Evolutionary conservation across 2,888 invertebrate genomes (phyloP).

Genomic region (Aromia moschata): DNA sequence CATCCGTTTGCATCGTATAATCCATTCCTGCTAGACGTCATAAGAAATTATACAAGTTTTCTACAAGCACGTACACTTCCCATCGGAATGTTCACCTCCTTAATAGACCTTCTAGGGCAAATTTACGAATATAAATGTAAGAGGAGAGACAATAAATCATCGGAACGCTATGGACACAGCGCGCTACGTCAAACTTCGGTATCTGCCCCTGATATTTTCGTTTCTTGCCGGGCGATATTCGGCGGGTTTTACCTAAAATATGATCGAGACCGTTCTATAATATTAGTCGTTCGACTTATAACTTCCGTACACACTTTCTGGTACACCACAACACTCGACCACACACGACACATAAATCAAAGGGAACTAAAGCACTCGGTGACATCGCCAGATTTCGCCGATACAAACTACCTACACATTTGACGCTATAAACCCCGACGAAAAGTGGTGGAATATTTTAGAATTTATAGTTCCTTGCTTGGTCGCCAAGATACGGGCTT

Average conservation of each 20-base stretch:
- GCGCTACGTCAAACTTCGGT: not conserved
- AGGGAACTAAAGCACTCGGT: constrained; percentile 53
- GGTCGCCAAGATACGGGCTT: not conserved
- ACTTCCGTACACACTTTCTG: constrained; percentile 45
- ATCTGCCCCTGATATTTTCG: constrained; percentile 18
- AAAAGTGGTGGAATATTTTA: constrained; percentile 33
- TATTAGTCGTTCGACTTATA: constrained; percentile 17
- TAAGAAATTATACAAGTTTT: too few species aligned
- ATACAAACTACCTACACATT: constrained; percentile 56
- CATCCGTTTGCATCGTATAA: too few species aligned
- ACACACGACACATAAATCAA: constrained; percentile 56
- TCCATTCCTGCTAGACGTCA: too few species aligned
- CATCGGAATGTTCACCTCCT: too few species aligned
- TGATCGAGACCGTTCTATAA: constrained; percentile 3
- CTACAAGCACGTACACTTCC: too few species aligned
- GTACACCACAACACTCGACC: constrained; percentile 54
- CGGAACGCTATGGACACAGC: not conserved
- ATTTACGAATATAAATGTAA: constrained; percentile 14
- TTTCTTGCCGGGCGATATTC: constrained; percentile 15
- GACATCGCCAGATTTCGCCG: constrained; percentile 57
- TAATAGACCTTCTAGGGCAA: too few species aligned
- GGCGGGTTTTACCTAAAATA: constrained; percentile 9
- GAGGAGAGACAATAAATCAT: constrained; percentile 1
- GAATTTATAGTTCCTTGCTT: constrained; percentile 20
- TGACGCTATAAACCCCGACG: constrained; percentile 27